Evolutionary conservation across 2,888 invertebrate genomes (phyloP).

Genomic region (Polymixis lichenea): DNA sequence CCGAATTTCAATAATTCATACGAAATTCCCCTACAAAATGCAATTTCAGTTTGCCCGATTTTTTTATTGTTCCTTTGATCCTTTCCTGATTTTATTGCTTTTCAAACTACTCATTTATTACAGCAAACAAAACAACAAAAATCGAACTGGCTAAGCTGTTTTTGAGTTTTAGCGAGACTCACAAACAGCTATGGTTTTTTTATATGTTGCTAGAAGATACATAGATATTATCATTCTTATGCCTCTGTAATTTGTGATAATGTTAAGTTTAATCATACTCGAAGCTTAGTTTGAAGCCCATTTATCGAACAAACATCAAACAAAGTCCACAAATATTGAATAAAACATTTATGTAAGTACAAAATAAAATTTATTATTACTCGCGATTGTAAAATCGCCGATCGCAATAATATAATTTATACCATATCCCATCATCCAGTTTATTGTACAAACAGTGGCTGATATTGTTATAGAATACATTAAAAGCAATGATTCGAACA

Average conservation of each 20-base stretch:
- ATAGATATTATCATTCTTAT: background rate
- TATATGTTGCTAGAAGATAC: no score
- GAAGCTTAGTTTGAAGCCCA: background rate
- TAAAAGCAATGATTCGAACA: slow-evolving; percentile 37
- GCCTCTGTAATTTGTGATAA: background rate
- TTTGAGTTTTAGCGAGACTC: no score
- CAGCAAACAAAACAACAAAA: no score
- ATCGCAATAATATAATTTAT: slow-evolving; percentile 35
- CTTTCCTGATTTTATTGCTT: no score
- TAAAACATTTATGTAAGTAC: background rate
- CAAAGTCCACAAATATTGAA: slow-evolving; percentile 28
- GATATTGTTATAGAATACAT: slow-evolving; percentile 39
- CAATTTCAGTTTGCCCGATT: no score
- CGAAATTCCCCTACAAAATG: no score
- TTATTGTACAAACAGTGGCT: slow-evolving; percentile 19
- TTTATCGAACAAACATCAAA: background rate
- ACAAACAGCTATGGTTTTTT: no score
- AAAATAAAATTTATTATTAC: slow-evolving; percentile 29
- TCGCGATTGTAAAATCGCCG: slow-evolving; percentile 24
- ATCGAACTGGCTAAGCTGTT: no score
- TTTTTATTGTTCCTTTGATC: no score
- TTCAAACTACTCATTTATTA: no score
- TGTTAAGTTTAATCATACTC: background rate
- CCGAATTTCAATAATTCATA: no score
- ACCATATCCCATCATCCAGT: slow-evolving; percentile 20